phyloP scores from a whole-genome alignment of 2,113 vertebrate species.

The Psephotus haematonotus region DNA sequence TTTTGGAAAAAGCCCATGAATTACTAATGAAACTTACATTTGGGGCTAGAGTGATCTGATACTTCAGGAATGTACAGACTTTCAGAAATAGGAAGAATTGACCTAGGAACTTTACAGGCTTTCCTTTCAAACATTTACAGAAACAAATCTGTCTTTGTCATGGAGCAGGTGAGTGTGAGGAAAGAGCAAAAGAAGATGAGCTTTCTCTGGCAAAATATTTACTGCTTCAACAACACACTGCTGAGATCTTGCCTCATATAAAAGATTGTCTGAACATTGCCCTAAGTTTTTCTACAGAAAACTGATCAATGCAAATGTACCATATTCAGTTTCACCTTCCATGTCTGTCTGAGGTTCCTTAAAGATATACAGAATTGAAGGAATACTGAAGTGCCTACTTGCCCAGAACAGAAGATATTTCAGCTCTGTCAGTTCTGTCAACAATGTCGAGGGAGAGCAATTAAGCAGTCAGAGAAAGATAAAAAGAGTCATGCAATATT shows the following conservation, averaged over 20 bases:
- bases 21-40: slow-evolving; percentile 50
- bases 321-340: background rate
- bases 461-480: background rate
- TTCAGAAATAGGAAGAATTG: background rate
- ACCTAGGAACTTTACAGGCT: rapidly evolving
- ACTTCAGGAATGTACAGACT: background rate
- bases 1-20: slow-evolving; percentile 32
- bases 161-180: background rate
- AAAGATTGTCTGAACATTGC: background rate
- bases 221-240: background rate
- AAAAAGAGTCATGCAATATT: background rate
- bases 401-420: background rate
- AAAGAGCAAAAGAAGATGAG: background rate
- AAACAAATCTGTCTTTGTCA: background rate
- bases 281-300: background rate
- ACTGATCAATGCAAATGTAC: background rate
- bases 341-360: background rate
- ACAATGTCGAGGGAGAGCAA: background rate
- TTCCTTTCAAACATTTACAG: background rate
- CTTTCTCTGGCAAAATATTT: background rate
- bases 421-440: background rate
- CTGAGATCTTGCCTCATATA: background rate
- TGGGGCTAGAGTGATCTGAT: background rate
- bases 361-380: background rate
- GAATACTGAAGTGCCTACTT: background rate